Percentiles rank a stretch among this genome's conserved stretches.
phyloP scores from a whole-genome alignment of 1,140 invertebrate genomes.

The Trichonephila clavipes region DNA sequence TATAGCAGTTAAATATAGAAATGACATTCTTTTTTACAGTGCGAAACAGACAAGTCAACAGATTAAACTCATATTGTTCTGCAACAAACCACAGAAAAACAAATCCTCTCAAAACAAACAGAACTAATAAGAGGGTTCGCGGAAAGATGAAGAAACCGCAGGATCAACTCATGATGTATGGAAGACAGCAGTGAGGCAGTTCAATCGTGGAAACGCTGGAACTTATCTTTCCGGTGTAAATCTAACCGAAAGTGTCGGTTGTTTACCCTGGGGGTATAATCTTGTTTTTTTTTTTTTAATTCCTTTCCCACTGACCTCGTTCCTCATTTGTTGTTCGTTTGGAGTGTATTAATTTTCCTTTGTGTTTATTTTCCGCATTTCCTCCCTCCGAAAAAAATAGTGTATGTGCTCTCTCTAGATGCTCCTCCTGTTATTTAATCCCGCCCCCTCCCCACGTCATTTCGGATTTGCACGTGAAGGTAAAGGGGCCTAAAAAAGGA shows the following conservation, averaged over 20 bases:
- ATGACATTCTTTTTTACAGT: neutral
- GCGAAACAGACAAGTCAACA: neutral
- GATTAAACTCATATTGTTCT: neutral
- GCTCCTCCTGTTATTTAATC: neutral
- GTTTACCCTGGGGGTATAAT: constrained; percentile 30
- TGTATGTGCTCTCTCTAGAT: neutral
- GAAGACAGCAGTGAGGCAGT: neutral
- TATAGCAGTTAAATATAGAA: no score
- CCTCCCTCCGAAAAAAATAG: neutral
- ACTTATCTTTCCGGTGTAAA: neutral
- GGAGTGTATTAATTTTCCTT: constrained; percentile 26
- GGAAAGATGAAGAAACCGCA: neutral
- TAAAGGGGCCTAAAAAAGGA: neutral
- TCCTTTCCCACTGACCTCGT: constrained; percentile 58
- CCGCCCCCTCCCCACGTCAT: neutral
- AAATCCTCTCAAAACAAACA: neutral
- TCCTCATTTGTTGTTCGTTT: constrained; percentile 21
- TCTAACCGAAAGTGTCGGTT: neutral
- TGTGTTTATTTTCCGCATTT: constrained; percentile 61
- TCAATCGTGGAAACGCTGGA: constrained; percentile 11
- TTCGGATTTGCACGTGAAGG: neutral
- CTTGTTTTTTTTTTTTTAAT: neutral
- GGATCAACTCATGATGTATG: neutral
- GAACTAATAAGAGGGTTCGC: neutral
- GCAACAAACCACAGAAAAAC: neutral